Evolutionary conservation across 1,140 invertebrate genomes (phyloP), one percentile per base, ranked within the genome.

Genomic region (Gryllus bimaculatus): DNA sequence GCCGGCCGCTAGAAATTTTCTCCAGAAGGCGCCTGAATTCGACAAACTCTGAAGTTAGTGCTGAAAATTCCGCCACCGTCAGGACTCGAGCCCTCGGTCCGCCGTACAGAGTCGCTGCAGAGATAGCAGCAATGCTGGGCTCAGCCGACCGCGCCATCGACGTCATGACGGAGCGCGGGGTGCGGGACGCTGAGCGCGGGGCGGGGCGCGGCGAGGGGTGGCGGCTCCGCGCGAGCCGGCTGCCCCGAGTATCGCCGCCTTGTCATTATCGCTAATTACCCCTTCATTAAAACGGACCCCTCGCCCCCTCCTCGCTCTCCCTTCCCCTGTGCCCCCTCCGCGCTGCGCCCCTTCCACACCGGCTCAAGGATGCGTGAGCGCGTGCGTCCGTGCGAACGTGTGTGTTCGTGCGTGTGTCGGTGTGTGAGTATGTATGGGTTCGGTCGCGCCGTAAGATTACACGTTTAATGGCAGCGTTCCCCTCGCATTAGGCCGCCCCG

Each of bases 241-340:
- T 66, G 54, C 54, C 54, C 54, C 54, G 54, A 66, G 54, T 66
- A 66, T 66, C 54, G 54, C 54, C 54, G 54, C 54, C 54, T 66
- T 66, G 54, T 66, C 54, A 66, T 66, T 66, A 66, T 66, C 54
- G 54, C 54, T 66, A 66, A 66, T 66, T 66, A 66, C 54, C 54
- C 54, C 54, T 66, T 66, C 54, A 66, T 66, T 66, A 66, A 66
- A 66, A 66, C 54, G 54, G 54, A 66, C 54, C 54, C 10, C 54
- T 2, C 54, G 2, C 54, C 2, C 54, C 18, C 18, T 7, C 54
- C 3, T 7, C 54, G 2, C 10, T 13, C 2, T 18, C 18, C 54
- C 49, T 54, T 15, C 49, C 49, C n/a, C n/a, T n/a, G n/a, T n/a
- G n/a, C n/a, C 49, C 49, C 49, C 49, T 54, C 15, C 49, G 15